Base-by-base conservation (phyloP, 1,140 invertebrate genomes). In the Aphelenchoides avenae region DNA sequence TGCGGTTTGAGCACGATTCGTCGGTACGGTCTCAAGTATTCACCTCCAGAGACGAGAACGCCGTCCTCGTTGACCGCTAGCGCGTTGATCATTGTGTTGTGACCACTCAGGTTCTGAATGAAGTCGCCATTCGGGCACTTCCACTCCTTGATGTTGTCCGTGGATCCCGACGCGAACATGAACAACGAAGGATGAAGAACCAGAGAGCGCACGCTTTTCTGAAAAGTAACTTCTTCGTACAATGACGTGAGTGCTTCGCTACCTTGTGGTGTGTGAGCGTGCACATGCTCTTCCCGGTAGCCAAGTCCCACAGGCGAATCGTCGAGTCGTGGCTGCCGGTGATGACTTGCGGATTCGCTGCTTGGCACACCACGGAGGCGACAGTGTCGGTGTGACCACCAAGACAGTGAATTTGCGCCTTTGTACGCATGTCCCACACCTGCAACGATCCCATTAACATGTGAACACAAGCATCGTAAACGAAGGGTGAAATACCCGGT, bases 121-220 rank as follows among this genome's bases (percentile, higher is more conserved):
- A 98, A 98, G 74, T 91, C 89, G 2, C 94, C 95, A 74, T 98
- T 91, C 0, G 92, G 93, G 78, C 91, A 94, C 77, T 89, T 91
- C 94, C 94, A 99, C 77, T 98, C 89, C 78, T 98, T 99, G 50
- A 99, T 92, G 76, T 98, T 97, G 77, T 99, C 94, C 0, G 95
- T 90, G 1, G 91, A 95, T 1, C 89, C 94, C 2, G 91, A 95
- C 0, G 89, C 93, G 79, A 99, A 97, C 82, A 91, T 94, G 76
- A 95, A 88, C 79, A 91, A 80, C 37, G 85, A 86, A 0, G 94
- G 94, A 83, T 98, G 93, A 9, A 95, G 81, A 0, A 86, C 85
- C 1, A 98, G 78, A 37, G 91, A 86, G 56, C 94, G 82, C 0
- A 99, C 92, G 70, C 91, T 94, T 75, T 98, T 99, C 66, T 70